A percentile compares a stretch with the other conserved stretches of the same genome.
Conservation (phyloP, 2,113 vertebrate genomes). For the Oncorhynchus mykiss region DNA sequence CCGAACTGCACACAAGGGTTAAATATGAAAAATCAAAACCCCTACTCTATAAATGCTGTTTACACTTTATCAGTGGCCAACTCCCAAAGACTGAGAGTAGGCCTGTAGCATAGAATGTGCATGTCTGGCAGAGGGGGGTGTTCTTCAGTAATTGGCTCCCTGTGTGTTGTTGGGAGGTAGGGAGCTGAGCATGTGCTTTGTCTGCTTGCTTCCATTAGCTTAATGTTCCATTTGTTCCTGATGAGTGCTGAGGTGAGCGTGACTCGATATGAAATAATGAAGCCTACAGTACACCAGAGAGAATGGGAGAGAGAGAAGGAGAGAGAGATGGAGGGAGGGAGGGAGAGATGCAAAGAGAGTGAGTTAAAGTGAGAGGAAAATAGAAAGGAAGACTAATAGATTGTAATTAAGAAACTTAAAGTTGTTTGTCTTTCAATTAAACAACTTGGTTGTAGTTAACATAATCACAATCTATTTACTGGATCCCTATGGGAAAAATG, state of each 20-base stretch:
- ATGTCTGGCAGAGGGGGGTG: neutral
- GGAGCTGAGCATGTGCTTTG: slow-evolving; percentile 16
- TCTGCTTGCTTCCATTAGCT: slow-evolving; percentile 23
- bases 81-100: neutral
- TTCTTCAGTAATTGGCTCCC: slow-evolving; percentile 19
- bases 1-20: too few relatives aligned
- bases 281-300: neutral
- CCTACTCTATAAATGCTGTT: neutral
- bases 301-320: neutral
- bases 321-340: neutral
- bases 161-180: neutral
- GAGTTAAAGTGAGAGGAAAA: neutral
- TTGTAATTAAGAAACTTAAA: neutral
- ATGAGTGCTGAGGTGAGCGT: slow-evolving; percentile 22
- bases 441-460: neutral
- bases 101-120: neutral
- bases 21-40: slow-evolving; percentile 8
- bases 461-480: neutral
- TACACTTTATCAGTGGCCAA: slow-evolving; percentile 21
- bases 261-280: neutral
- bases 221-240: slow-evolving; percentile 26
- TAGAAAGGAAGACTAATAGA: neutral
- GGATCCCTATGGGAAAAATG: neutral
- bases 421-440: neutral
- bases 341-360: neutral